phyloP scores from a whole-genome alignment of 1,140 invertebrate genomes.

The Aricia agestis region DNA sequence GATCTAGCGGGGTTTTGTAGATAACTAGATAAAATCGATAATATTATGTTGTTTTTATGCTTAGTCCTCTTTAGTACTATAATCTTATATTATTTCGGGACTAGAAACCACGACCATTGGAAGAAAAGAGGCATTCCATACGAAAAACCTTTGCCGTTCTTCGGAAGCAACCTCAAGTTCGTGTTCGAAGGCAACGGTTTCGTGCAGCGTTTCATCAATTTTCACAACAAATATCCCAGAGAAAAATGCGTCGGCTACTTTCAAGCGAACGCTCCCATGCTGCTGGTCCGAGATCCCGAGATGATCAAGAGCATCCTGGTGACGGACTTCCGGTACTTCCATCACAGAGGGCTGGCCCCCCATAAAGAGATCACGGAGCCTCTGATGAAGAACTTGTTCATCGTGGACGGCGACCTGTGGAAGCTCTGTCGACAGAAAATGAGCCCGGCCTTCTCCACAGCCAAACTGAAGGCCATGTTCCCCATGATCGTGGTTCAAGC shows the following conservation, averaged over 20 bases:
- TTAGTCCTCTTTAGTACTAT: not conserved
- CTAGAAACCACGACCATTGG: conserved; percentile 27
- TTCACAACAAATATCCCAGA: conserved; percentile 11
- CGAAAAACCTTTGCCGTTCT: conserved; percentile 21
- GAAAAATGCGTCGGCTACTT: conserved; percentile 17
- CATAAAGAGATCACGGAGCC: conserved; percentile 13
- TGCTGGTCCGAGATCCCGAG: conserved; percentile 12
- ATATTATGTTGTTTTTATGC: conserved; percentile 1
- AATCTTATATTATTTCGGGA: conserved; percentile 26
- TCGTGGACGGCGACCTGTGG: conserved; percentile 11
- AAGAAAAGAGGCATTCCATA: conserved; percentile 23
- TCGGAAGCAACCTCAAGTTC: conserved; percentile 25
- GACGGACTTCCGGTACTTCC: conserved; percentile 10
- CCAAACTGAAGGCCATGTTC: not conserved
- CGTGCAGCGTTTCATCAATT: conserved; percentile 6
- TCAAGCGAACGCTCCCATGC: conserved; percentile 16
- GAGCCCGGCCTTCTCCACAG: not conserved
- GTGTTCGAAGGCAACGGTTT: not conserved
- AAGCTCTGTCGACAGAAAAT: conserved; percentile 6
- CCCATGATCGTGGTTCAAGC: conserved; percentile 10
- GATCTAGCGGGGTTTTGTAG: no score
- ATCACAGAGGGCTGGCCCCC: conserved; percentile 12
- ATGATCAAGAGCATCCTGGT: conserved; percentile 15
- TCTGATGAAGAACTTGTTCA: conserved; percentile 10
- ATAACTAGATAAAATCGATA: not conserved